Conservation (phyloP, 2,888 invertebrate genomes). For the Aphodius granarius region DNA sequence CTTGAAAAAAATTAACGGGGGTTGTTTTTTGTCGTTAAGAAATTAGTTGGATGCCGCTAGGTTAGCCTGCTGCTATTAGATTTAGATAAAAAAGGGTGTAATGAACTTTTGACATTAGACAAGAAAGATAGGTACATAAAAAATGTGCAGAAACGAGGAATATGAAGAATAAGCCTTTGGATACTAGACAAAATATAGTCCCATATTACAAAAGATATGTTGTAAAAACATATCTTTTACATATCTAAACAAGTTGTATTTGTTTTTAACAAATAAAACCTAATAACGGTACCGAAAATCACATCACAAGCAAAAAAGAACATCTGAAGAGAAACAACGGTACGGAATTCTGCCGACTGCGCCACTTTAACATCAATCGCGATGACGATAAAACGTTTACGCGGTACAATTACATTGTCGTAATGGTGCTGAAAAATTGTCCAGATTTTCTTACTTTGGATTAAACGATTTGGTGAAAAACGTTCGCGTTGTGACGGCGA, state of each 20-base stretch:
- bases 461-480: neutral
- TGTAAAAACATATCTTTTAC: too few relatives aligned
- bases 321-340: neutral
- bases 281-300: neutral
- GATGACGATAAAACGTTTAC: neutral
- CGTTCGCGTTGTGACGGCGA: neutral
- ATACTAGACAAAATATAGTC: neutral
- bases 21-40: constrained; percentile 7
- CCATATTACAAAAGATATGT: too few relatives aligned
- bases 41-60: neutral
- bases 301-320: neutral
- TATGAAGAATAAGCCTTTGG: neutral
- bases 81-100: neutral
- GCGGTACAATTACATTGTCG: neutral
- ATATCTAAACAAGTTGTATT: too few relatives aligned
- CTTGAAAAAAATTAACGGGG: neutral
- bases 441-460: neutral
- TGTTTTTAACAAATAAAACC: neutral
- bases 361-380: neutral
- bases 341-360: neutral
- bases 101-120: neutral
- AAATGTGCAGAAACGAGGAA: neutral
- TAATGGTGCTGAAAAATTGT: neutral
- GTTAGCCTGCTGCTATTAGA: neutral
- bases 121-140: neutral